Conservation (phyloP, 2,797 vertebrate species). For the Dendrocincla fuliginosa region DNA sequence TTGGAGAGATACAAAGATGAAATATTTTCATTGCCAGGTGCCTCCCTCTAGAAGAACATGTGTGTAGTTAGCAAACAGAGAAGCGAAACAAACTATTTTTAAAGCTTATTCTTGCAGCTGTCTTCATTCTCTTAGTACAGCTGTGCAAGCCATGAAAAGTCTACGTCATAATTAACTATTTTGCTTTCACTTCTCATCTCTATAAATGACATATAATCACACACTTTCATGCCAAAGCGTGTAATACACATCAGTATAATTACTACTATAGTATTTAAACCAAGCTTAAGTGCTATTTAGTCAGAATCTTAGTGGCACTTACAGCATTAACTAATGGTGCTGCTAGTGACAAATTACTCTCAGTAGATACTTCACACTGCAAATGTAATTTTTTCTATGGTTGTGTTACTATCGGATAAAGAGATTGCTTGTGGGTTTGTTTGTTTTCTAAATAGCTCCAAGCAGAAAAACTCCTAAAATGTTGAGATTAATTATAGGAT, state of each 20-base stretch:
- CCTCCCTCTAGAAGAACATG: neutral
- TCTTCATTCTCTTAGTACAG: slow-evolving; percentile 19
- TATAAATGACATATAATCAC: neutral
- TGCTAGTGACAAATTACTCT: neutral
- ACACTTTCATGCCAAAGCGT: neutral
- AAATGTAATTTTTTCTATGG: neutral
- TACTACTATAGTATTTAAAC: neutral
- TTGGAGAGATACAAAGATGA: neutral
- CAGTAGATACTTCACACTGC: neutral
- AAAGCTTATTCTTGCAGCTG: slow-evolving; percentile 2
- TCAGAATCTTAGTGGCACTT: neutral
- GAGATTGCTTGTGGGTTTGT: neutral
- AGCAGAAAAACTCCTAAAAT: neutral
- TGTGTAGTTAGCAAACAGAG: neutral
- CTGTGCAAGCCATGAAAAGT: neutral
- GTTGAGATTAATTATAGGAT: neutral
- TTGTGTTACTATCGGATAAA: neutral
- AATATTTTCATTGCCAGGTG: neutral
- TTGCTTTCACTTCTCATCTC: neutral
- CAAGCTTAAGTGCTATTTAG: neutral
- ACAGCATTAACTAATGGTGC: slow-evolving; percentile 5
- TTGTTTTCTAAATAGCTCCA: neutral
- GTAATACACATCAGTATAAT: neutral
- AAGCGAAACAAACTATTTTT: slow-evolving; percentile 23
- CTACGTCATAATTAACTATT: neutral